A percentile compares a stretch with the other conserved stretches of the same genome.
phyloP scores from a whole-genome alignment of 2,113 vertebrate species.

The Scophthalmus maximus region DNA sequence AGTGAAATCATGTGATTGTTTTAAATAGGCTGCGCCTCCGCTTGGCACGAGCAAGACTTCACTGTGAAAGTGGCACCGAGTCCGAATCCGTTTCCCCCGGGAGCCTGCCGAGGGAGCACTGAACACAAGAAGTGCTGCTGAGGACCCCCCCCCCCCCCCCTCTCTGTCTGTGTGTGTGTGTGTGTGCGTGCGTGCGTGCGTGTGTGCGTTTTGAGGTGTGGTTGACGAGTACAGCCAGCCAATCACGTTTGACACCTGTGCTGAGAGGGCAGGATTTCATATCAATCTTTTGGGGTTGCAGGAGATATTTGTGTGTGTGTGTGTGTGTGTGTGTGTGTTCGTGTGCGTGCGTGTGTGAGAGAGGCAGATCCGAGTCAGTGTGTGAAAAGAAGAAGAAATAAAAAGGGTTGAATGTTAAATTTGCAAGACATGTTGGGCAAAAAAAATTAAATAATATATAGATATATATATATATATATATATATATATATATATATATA shows the following conservation, averaged over 20 bases:
- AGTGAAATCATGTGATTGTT: constrained; percentile 73
- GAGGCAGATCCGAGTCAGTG: no score
- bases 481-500: no score
- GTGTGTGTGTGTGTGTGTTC: no score
- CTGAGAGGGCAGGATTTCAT: constrained; percentile 26
- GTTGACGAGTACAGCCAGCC: constrained; percentile 45
- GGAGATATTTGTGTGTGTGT: no score
- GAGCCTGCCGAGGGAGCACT: constrained; percentile 41
- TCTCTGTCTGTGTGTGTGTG: neutral
- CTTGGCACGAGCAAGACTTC: constrained; percentile 38
- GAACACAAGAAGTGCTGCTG: constrained; percentile 5
- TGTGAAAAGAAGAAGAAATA: neutral
- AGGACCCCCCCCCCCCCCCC: neutral
- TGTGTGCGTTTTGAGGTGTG: constrained; percentile 6
- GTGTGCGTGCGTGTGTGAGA: no score
- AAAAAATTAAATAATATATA: no score
- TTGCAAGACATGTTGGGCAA: no score
- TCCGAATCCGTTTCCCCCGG: constrained; percentile 15
- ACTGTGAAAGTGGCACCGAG: constrained; percentile 34
- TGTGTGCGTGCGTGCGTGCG: neutral
- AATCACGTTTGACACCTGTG: constrained; percentile 72
- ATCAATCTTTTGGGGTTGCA: no score
- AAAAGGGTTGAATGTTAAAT: no score
- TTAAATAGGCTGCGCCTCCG: constrained; percentile 63
- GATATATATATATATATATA: no score